Conservation (phyloP, 1,140 invertebrate genomes). For the Conus ventricosus region DNA sequence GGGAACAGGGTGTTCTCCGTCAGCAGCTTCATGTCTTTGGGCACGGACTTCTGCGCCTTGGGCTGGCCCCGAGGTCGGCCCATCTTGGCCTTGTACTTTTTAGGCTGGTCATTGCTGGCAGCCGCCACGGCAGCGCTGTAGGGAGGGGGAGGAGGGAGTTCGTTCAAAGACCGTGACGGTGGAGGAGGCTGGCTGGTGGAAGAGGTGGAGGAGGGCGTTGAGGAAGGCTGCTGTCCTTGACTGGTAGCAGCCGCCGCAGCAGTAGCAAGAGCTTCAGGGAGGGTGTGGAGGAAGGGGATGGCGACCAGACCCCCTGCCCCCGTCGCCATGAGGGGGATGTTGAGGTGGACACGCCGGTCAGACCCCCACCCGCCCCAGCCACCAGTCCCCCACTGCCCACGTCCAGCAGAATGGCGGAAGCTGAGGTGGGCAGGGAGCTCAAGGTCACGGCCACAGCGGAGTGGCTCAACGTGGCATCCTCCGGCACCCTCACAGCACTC, state of each 20-base stretch:
- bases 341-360: background rate
- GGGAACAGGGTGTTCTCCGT: constrained; percentile 64
- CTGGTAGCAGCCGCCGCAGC: background rate
- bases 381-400: background rate
- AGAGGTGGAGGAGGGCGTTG: background rate
- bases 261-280: constrained; percentile 19
- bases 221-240: background rate
- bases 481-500: background rate
- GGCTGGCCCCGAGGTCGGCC: constrained; percentile 34
- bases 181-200: background rate
- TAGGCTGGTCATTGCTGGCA: background rate
- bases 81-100: constrained; percentile 33
- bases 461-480: background rate
- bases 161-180: background rate
- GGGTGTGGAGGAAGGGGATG: constrained; percentile 41
- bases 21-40: constrained; percentile 65
- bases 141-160: background rate
- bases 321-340: constrained; percentile 37
- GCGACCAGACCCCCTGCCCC: constrained; percentile 33
- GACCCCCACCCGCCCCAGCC: background rate
- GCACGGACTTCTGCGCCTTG: constrained; percentile 34
- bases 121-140: background rate
- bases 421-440: constrained; percentile 17
- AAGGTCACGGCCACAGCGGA: background rate
- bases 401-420: constrained; percentile 14